Evolutionary conservation across 1,140 invertebrate species (phyloP), one percentile per base, ranked within the genome.

Genomic region (Zaprionus nigranus): DNA sequence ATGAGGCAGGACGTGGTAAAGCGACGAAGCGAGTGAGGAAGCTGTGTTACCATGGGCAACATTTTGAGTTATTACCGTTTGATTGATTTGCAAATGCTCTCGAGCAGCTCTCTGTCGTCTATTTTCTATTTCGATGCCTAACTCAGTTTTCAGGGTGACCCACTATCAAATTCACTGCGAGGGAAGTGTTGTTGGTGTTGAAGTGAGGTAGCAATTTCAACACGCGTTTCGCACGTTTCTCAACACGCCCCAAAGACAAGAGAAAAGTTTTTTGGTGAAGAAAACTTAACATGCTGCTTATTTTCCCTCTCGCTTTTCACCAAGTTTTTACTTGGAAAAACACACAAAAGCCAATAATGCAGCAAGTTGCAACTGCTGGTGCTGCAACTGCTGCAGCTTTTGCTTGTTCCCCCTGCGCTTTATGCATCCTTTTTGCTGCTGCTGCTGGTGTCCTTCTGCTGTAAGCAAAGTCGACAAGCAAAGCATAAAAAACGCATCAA

Each of bases 261-360:
- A 26, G 7, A 65, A 57, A 70, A 70, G 58, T 40, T 70, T 78
- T 78, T 6, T 17, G n/a, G 49, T 30, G 58, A 77, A 66, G 56
- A 28, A 78, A 79, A 72, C 57, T 68, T 74, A 80, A 87, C 81
- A 77, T 57, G 15, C 75, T 63, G n/a, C n/a, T n/a, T n/a, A n/a
- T n/a, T n/a, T n/a, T n/a, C n/a, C n/a, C 30, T 34, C 9, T 34
- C 9, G 30, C 30, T 34, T 34, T 34, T 34, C 30, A 34, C 30
- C 30, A 34, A 34, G 2, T 34, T 34, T 34, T 34, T 34, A 34
- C 30, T 34, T 7, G 30, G 9, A 11, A 3, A 3, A 34, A 34
- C 30, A 34, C 3, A 34, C 30, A 61, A 75, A 75, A 75, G 58
- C 59, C 72, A 75, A 69, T 75, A 75, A 58, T 75, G 59, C 70